phyloP scores from a whole-genome alignment of 2,797 vertebrate species.

The Mormyrops boulengeri region DNA sequence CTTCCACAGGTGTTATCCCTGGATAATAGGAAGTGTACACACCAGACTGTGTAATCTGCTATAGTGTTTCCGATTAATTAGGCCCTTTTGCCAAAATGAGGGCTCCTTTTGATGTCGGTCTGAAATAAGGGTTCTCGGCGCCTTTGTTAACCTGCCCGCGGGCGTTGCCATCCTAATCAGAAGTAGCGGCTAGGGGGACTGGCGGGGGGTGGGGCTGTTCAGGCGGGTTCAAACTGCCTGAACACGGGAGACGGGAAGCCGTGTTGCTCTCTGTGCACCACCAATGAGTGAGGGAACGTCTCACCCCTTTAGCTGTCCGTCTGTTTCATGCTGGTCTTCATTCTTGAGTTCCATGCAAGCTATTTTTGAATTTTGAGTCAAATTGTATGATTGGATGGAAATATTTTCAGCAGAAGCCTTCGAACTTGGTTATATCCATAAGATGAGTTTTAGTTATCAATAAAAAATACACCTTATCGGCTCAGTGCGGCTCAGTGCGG shows the following conservation, averaged over 20 bases:
- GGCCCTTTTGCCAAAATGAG: constrained; percentile 33
- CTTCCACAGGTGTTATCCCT: not conserved
- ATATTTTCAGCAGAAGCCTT: not conserved
- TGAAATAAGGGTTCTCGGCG: constrained; percentile 25
- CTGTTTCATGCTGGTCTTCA: not conserved
- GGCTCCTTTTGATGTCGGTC: constrained; percentile 43
- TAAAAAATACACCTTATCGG: not conserved
- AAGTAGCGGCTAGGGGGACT: not conserved
- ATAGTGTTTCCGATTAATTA: constrained; percentile 47
- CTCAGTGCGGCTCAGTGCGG: not conserved
- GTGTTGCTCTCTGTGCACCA: not conserved
- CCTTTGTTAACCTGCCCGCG: constrained; percentile 32
- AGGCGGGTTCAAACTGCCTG: not conserved
- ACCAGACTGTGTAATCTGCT: constrained; percentile 47
- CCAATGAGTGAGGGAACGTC: not conserved
- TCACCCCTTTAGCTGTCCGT: not conserved
- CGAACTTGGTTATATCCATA: not conserved
- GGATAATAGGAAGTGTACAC: not conserved
- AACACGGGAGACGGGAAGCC: not conserved
- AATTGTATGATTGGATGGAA: not conserved
- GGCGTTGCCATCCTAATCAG: not conserved
- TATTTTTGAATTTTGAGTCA: not conserved
- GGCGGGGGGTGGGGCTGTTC: not conserved
- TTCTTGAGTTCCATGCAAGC: not conserved
- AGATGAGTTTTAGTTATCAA: not conserved